Conservation (phyloP, 2,797 vertebrate species). For the Helarctos malayanus region DNA sequence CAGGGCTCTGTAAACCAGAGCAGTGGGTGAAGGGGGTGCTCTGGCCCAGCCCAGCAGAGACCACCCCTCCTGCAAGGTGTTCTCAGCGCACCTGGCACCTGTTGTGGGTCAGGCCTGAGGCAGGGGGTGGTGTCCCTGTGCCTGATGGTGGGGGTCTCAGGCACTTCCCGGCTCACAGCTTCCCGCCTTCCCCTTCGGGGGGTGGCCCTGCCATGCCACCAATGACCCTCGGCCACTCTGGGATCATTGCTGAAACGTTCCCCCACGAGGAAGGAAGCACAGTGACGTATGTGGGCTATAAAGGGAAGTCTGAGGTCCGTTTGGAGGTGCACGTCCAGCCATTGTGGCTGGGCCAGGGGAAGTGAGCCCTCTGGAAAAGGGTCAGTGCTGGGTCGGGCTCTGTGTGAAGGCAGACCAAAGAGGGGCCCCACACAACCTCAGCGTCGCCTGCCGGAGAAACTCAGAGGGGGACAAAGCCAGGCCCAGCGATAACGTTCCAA, state of each 20-base stretch:
- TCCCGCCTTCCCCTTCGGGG: no score
- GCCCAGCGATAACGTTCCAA: background rate
- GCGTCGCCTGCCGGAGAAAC: background rate
- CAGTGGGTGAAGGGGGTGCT: no score
- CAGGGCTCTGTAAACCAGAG: no score
- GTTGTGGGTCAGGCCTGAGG: background rate
- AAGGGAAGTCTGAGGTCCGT: background rate
- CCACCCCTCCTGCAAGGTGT: background rate
- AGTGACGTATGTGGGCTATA: background rate
- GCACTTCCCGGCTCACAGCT: background rate
- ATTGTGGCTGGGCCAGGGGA: accelerated
- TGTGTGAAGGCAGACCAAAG: background rate
- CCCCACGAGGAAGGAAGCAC: background rate
- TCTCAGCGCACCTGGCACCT: background rate
- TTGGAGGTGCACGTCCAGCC: background rate
- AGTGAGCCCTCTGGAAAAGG: background rate
- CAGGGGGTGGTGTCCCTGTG: background rate
- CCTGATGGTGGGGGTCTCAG: background rate
- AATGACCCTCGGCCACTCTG: accelerated
- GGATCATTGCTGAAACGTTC: background rate
- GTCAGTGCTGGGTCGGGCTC: background rate
- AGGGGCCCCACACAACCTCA: background rate
- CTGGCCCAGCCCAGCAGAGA: background rate
- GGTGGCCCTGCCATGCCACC: no score
- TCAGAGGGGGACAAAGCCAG: background rate